Evolutionary conservation across 2,888 invertebrate species (phyloP).

Genomic region (Dryomyza anilis): DNA sequence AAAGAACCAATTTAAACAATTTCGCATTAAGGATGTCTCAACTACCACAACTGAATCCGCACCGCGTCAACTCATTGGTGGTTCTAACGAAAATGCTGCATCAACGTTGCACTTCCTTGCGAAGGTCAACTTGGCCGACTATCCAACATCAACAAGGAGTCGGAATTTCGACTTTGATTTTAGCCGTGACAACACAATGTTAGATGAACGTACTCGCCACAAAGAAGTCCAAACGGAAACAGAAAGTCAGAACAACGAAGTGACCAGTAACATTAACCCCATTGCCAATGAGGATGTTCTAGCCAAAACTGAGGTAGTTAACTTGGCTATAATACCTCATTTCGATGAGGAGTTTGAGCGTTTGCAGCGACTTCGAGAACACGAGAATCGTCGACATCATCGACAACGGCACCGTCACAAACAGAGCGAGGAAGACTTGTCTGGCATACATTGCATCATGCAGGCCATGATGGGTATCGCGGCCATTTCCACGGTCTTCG

Average conservation of each 20-base stretch:
- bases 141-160: constrained; percentile 50
- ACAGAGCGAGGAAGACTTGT: constrained; percentile 57
- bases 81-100: constrained; percentile 32
- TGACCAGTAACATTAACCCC: constrained; percentile 31
- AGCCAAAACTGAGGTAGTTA: constrained; percentile 60
- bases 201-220: constrained; percentile 54
- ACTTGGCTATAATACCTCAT: constrained; percentile 61
- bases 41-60: constrained; percentile 44
- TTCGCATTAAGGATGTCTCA: constrained; percentile 57
- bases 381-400: constrained; percentile 52
- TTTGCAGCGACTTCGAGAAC: constrained; percentile 54
- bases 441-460: constrained; percentile 61
- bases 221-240: constrained; percentile 42
- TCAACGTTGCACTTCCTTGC: constrained; percentile 50
- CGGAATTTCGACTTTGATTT: constrained; percentile 57
- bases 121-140: constrained; percentile 57
- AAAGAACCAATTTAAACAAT: constrained; percentile 61
- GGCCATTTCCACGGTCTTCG: constrained; percentile 60
- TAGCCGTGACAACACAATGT: constrained; percentile 57
- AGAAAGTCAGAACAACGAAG: constrained; percentile 22
- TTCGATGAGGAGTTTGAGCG: constrained; percentile 60
- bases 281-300: constrained; percentile 56
- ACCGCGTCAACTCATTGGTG: constrained; percentile 35
- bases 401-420: constrained; percentile 55
- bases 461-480: constrained; percentile 62